Evolutionary conservation across 2,113 vertebrate species (phyloP).

Genomic region (Istiophorus platypterus): DNA sequence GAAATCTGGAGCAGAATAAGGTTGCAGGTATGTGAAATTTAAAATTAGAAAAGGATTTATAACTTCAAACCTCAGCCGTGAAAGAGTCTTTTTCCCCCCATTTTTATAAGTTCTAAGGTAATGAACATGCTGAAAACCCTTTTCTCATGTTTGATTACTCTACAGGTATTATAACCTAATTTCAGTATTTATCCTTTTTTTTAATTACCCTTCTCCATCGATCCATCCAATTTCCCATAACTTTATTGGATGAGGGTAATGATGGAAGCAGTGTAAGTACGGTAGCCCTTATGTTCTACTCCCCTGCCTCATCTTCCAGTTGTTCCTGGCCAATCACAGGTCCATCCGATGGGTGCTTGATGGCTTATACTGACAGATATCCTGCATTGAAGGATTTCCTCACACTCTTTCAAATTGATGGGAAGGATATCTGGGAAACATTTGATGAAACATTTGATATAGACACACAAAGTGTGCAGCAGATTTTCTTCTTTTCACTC

Average conservation of each 20-base stretch:
- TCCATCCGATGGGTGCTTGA: too few relatives aligned
- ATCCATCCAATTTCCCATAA: too few relatives aligned
- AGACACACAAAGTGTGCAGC: neutral
- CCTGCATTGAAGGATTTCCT: neutral
- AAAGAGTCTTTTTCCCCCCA: too few relatives aligned
- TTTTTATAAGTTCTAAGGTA: neutral
- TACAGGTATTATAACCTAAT: neutral
- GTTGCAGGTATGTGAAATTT: neutral
- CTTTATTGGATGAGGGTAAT: too few relatives aligned
- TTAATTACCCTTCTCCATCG: too few relatives aligned
- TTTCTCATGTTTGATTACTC: neutral
- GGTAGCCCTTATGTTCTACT: neutral
- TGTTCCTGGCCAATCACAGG: neutral
- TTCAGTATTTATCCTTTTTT: neutral
- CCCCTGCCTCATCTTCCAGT: neutral
- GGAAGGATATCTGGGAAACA: neutral
- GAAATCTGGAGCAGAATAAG: neutral
- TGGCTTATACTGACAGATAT: neutral
- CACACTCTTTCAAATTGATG: neutral
- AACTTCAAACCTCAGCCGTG: too few relatives aligned
- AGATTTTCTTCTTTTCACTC: neutral
- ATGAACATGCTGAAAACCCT: neutral
- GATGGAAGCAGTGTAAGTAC: too few relatives aligned
- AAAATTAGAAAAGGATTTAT: too few relatives aligned
- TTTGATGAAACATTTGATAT: neutral